These are phyloP conservation scores for Parasteatoda tepidariorum DNA, from an alignment of 1,140 invertebrate species.

Conservation along the genomic window DNA sequence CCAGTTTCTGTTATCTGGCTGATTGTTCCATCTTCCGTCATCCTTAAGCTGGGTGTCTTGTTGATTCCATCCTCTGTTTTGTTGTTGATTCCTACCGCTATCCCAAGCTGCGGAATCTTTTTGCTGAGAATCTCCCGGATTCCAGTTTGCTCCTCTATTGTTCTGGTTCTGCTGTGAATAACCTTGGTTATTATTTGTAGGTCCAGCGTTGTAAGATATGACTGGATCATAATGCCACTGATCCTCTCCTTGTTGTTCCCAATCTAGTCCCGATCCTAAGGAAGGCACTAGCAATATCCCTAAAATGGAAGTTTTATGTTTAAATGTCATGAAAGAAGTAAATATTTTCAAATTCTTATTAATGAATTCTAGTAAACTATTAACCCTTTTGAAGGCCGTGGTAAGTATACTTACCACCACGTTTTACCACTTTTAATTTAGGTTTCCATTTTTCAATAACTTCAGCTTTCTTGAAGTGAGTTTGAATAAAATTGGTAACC, in stretches of 20 bases:
- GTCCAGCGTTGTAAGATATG: background rate
- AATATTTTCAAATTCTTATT: no score
- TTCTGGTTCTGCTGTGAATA: background rate
- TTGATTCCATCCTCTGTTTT: background rate
- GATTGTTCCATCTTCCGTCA: background rate
- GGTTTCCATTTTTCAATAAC: no score
- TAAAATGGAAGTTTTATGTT: no score
- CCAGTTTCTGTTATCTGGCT: background rate
- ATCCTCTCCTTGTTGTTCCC: background rate
- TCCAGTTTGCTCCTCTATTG: background rate
- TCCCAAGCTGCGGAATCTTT: conserved; percentile 3
- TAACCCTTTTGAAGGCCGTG: no score
- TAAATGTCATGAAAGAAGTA: no score
- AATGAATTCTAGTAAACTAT: no score
- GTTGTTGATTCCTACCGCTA: background rate
- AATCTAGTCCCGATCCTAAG: background rate
- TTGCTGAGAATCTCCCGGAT: conserved; percentile 9
- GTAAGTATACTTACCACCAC: no score
- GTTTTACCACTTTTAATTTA: no score
- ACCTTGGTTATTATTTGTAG: background rate
- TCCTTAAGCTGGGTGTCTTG: background rate
- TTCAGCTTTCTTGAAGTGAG: no score
- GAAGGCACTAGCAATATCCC: background rate
- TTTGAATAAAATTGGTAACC: no score
- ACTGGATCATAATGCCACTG: background rate